Evolutionary conservation across 2,113 vertebrate species (phyloP), one percentile per base, ranked within the genome.

Genomic region (Corydoras maculifer): DNA sequence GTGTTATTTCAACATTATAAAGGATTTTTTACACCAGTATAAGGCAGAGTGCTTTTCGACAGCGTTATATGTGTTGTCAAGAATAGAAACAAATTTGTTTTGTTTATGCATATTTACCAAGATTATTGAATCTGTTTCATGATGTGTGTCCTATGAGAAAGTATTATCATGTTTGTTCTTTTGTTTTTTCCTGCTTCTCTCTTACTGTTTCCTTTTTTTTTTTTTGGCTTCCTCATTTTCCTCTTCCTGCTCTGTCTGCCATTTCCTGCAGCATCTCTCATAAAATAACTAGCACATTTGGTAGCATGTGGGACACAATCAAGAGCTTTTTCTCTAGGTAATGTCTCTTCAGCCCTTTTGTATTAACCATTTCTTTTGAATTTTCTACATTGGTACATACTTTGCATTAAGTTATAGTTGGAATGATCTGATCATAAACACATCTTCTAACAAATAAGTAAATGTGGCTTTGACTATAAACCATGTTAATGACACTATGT

Each of bases 301-400:
- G 92, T 93, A 95, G 92, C 90, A 87, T 94, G 85, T 97, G 94
- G 94, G 89, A 93, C 93, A 94, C 90, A 86, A 87, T 97, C 93
- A 94, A 93, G 92, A 93, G 82, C 88, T 79, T 95, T 87, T 94
- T 97, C 90, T 90, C 91, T 95, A 96, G 94, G 94, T 97, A 97
- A 96, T 90, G 87, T 83, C 82, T 79, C 82, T 85, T 83, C 86
- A 86, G 80, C 82, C 82, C 82, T 83, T 80, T 82, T 78, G 35
- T 50, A 66, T 78, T 31, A 68, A 68, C 81, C 31, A 29, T 31
- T 11, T 53, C 14, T 54, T 7, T 60, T 10, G 6, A 62, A 35
- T 62, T 62, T 43, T 7, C 35, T 43, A 43, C 35, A 43, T 43
- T 43, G 35, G 1, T 43, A 43, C 35, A 43, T 43, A 43, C 35